Evolutionary conservation across 2,113 vertebrate species (phyloP), one percentile per base, ranked within the genome.

Genomic region (Anguilla japonica): DNA sequence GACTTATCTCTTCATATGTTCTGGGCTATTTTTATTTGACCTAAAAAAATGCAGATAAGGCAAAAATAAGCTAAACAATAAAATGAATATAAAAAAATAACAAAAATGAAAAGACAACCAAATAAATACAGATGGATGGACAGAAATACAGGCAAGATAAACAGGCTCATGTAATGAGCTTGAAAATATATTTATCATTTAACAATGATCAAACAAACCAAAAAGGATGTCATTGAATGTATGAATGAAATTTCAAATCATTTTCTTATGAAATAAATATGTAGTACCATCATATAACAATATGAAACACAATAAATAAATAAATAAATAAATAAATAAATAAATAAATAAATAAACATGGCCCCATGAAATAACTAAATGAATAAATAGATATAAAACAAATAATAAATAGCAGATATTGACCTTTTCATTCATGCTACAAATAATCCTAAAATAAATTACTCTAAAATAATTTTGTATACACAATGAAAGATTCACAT

Each of bases 81-180:
- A 89, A 26, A 79, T 75, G 82, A 83, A 92, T 93, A 94, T 92
- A 88, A 93, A 94, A 46, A 46, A 89, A 57, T 91, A 92, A 93
- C 91, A 89, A 85, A 92, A 93, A 87, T 63, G 60, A 85, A 90
- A 14, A 84, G 88, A 89, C 86, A 85, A 57, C 83, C 86, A 63
- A 94, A 92, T 92, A 84, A 82, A 91, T 91, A 91, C 83, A 91
- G 94, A 89, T 87, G 93, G 91, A 93, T 93, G 94, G 92, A 93
- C 91, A 94, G 91, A 94, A 91, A 90, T 93, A 87, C 87, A 93
- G 95, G 95, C 94, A 93, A 95, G 94, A 93, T 90, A 95, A 95
- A 95, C 94, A 93, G 93, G 89, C 91, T 92, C 94, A 93, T 92
- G 94, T 93, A 91, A 90, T 86, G 94, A 86, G 88, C 91, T 91